Percentiles rank a stretch among this genome's conserved stretches.
These are phyloP conservation scores for Liparis tanakae DNA, from an alignment of 2,797 vertebrate genomes.

Conservation along the genomic window DNA sequence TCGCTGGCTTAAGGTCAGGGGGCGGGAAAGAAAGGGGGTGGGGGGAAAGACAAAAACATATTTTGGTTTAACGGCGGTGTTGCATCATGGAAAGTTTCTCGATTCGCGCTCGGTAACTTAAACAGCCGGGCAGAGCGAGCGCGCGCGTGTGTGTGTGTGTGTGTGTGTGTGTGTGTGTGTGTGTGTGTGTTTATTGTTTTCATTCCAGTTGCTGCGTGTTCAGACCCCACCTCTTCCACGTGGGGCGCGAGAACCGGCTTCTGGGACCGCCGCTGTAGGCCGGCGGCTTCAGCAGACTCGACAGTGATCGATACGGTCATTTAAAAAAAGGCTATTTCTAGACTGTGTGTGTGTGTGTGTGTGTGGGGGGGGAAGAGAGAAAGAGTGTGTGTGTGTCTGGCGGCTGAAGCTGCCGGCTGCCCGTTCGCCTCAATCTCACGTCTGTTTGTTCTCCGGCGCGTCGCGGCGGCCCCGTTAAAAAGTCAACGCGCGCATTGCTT, in stretches of 20 bases:
- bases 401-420: no score
- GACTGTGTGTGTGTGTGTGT: slow-evolving; percentile 32
- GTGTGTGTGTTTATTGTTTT: background rate
- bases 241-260: slow-evolving; percentile 47
- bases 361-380: slow-evolving; percentile 38
- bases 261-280: slow-evolving; percentile 55
- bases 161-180: background rate
- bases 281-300: slow-evolving; percentile 15
- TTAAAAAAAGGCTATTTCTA: slow-evolving; percentile 69
- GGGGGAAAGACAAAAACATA: background rate
- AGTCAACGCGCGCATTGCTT: slow-evolving; percentile 52
- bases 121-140: background rate
- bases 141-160: background rate
- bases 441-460: slow-evolving; percentile 52
- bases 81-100: slow-evolving; percentile 17
- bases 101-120: slow-evolving; percentile 1
- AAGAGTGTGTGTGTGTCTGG: background rate
- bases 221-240: slow-evolving; percentile 21
- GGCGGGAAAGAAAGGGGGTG: background rate
- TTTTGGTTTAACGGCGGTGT: background rate
- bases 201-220: background rate
- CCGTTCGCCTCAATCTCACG: slow-evolving; percentile 41
- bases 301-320: slow-evolving; percentile 72
- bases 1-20: background rate
- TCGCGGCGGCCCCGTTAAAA: background rate